Conservation (phyloP, 2,797 vertebrate genomes). For the Sebastes steindachneri region DNA sequence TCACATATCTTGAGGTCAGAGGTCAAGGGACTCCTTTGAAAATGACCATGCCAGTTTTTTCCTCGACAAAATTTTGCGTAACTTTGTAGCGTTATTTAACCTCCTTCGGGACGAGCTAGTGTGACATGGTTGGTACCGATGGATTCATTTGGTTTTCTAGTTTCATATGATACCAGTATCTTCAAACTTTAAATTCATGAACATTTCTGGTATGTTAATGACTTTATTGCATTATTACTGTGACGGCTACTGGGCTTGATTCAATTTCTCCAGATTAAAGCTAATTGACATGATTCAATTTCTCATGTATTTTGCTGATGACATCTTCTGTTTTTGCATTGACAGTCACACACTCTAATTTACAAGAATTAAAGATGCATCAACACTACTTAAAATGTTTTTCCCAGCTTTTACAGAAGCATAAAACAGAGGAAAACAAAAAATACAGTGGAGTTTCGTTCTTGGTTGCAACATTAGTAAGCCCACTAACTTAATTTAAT, state of each 20-base stretch:
- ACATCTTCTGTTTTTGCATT: neutral
- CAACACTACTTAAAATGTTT: neutral
- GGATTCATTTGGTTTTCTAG: no score
- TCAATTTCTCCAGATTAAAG: constrained; percentile 34
- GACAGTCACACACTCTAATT: neutral
- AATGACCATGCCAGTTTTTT: no score
- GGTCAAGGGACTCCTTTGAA: no score
- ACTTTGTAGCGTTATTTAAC: no score
- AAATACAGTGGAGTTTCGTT: constrained; percentile 81
- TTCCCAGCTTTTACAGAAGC: constrained; percentile 58
- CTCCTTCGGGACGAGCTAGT: no score
- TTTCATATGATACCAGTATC: no score
- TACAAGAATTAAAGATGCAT: neutral
- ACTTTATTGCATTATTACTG: constrained; percentile 72
- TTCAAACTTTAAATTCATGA: neutral
- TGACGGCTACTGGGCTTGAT: constrained; percentile 5
- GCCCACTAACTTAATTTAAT: constrained; percentile 28
- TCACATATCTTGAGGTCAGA: no score
- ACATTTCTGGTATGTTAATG: constrained; percentile 70
- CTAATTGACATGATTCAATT: constrained; percentile 40
- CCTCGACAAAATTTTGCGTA: no score
- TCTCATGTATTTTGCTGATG: constrained; percentile 2
- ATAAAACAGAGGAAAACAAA: constrained; percentile 76
- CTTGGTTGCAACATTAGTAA: constrained; percentile 75
- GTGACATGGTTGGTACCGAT: no score